Conservation (phyloP, 37 sponge, comb jelly and placozoan species). For the Eunapius fragilis region DNA sequence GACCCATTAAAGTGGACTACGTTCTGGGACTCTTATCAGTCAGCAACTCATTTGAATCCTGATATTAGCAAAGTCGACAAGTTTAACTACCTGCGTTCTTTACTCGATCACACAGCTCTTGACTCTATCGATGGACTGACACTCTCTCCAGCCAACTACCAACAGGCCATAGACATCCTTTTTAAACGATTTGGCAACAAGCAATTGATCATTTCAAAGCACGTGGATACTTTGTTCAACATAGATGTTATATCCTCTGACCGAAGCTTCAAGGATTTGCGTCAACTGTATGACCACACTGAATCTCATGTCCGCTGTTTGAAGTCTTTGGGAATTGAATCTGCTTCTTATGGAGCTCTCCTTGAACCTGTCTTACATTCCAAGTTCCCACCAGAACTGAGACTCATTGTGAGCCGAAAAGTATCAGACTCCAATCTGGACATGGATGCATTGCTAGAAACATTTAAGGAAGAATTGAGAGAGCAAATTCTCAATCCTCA, state of each 20-base stretch:
- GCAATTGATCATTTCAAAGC: conserved; percentile 5
- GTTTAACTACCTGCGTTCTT: conserved; percentile 7
- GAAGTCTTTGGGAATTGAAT: conserved; percentile 6
- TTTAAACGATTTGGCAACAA: conserved; percentile 18
- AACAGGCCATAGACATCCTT: conserved; percentile 5
- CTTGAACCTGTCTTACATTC: background rate
- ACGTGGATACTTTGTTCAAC: conserved; percentile 15
- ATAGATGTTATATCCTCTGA: background rate
- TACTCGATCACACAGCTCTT: background rate
- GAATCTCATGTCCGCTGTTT: conserved; percentile 18
- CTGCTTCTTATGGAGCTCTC: conserved; percentile 16
- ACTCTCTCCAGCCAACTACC: conserved; percentile 5
- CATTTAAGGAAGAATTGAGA: conserved; percentile 24
- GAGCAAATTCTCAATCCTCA: background rate
- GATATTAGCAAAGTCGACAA: background rate
- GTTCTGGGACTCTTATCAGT: conserved; percentile 37
- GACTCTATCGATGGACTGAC: conserved; percentile 10
- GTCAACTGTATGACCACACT: conserved; percentile 3
- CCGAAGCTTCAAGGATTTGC: background rate
- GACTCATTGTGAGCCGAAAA: conserved; percentile 25
- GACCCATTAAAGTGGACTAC: conserved; percentile 32
- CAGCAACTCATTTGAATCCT: background rate
- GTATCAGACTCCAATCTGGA: background rate
- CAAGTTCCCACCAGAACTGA: conserved; percentile 18
- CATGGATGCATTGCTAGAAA: conserved; percentile 1